Evolutionary conservation across 2,113 vertebrate genomes (phyloP).

Genomic region (Notechis scutatus): DNA sequence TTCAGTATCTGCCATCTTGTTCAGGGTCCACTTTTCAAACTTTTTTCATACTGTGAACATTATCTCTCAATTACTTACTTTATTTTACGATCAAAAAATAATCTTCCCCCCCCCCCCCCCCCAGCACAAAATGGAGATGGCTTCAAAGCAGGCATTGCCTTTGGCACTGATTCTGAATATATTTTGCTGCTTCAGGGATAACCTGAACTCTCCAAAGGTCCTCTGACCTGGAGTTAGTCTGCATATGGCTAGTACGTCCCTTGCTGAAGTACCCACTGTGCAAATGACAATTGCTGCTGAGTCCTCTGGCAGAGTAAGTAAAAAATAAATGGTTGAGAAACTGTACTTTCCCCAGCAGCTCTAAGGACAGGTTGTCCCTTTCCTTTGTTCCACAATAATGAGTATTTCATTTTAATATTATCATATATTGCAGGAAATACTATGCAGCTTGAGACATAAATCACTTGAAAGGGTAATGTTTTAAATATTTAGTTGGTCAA

Average conservation of each 20-base stretch:
- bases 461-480: background rate
- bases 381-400: background rate
- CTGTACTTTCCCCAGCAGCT: background rate
- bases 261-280: background rate
- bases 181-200: background rate
- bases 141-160: background rate
- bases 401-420: background rate
- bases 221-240: background rate
- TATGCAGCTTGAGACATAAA: background rate
- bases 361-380: background rate
- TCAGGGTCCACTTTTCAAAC: background rate
- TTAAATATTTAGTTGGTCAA: background rate
- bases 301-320: background rate
- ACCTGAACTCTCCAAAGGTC: background rate
- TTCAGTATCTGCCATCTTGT: background rate
- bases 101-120: too few species aligned
- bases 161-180: background rate
- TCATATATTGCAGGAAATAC: background rate
- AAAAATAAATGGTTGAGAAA: background rate
- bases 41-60: background rate
- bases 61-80: background rate
- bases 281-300: background rate
- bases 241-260: background rate
- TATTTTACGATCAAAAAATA: background rate
- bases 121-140: background rate